Percentiles rank a stretch among this genome's conserved stretches.
Conservation (phyloP, 2,797 vertebrate species). For the Babyrousa celebensis region DNA sequence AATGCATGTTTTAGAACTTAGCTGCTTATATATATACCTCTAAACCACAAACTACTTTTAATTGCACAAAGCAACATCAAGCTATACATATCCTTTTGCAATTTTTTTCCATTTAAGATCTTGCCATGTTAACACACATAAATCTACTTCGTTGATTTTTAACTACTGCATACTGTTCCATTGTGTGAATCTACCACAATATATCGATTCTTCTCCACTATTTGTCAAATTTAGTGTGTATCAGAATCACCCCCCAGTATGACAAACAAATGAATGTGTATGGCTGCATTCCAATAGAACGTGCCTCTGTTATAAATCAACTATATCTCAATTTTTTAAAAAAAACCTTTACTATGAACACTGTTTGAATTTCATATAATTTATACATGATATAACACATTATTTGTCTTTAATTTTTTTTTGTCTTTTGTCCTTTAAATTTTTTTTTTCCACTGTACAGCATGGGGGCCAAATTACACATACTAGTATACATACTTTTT, state of each 20-base stretch:
- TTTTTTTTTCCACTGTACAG: too few relatives aligned
- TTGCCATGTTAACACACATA: neutral
- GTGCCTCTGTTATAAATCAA: neutral
- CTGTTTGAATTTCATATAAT: neutral
- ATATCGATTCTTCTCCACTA: too few relatives aligned
- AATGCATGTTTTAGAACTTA: constrained; percentile 11
- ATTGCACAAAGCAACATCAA: neutral
- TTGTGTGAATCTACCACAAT: neutral
- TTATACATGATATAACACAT: neutral
- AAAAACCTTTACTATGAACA: neutral
- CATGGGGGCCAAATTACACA: too few relatives aligned
- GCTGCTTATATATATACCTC: neutral
- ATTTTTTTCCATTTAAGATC: neutral
- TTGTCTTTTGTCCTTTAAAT: too few relatives aligned
- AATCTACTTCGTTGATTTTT: constrained; percentile 14
- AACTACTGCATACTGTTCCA: neutral
- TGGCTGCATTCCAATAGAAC: neutral
- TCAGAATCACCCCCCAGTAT: neutral
- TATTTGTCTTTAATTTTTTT: neutral
- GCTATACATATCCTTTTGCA: neutral
- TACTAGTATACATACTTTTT: too few relatives aligned
- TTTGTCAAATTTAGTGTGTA: neutral
- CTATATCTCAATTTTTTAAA: neutral
- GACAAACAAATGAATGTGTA: neutral
- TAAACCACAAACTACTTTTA: constrained; percentile 27